Percentiles rank a stretch among this genome's conserved stretches.
Conservation (phyloP, 2,888 invertebrate genomes). For the Drosophila borborema region DNA sequence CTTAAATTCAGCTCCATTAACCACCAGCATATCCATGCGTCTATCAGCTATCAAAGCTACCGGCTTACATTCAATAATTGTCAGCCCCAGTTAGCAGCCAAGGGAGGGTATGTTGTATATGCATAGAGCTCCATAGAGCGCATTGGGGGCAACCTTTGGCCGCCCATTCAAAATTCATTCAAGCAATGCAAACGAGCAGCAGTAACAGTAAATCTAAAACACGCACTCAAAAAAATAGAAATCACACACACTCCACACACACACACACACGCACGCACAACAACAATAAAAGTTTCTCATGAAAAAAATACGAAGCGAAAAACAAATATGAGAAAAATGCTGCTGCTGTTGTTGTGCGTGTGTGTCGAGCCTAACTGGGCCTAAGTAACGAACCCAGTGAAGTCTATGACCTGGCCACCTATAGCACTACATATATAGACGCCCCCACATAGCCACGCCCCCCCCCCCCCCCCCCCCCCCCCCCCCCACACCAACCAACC, state of each 20-base stretch:
- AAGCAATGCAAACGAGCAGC: conserved; percentile 22
- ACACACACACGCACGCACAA: conserved; percentile 1
- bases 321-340: conserved; percentile 59
- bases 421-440: conserved; percentile 39
- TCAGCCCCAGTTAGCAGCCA: conserved; percentile 24
- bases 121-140: conserved; percentile 13
- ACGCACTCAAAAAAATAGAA: conserved; percentile 29
- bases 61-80: conserved; percentile 31
- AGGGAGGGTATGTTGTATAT: background rate
- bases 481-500: too few relatives aligned
- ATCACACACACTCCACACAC: conserved; percentile 4
- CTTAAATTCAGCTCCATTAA: background rate
- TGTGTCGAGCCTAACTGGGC: conserved; percentile 43
- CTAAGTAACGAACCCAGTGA: conserved; percentile 42
- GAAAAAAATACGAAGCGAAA: conserved; percentile 25
- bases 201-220: conserved; percentile 39
- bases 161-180: conserved; percentile 44
- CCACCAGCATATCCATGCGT: background rate
- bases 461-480: too few relatives aligned
- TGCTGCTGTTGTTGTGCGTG: conserved; percentile 34
- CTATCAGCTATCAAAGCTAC: background rate
- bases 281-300: conserved; percentile 51
- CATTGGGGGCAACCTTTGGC: conserved; percentile 11
- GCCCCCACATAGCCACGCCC: conserved; percentile 15
- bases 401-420: conserved; percentile 62